These are phyloP conservation scores for Tinamus major DNA, from an alignment of 2,797 vertebrate genomes.

Conservation along the genomic window DNA sequence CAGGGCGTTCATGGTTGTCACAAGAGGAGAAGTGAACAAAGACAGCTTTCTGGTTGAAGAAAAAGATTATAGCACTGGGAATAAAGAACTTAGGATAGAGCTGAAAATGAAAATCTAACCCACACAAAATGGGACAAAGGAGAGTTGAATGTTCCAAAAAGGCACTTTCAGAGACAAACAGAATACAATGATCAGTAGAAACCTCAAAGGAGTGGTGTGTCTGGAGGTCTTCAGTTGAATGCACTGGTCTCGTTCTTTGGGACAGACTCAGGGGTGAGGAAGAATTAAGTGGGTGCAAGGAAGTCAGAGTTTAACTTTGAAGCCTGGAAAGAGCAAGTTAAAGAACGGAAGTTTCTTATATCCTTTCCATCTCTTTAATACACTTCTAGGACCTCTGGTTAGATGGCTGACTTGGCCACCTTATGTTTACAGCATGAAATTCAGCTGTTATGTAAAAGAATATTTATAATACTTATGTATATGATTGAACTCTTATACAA, in stretches of 20 bases:
- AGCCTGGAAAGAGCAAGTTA: not conserved
- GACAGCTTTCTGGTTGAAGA: not conserved
- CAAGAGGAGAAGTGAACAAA: slow-evolving; percentile 44
- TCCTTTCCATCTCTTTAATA: not conserved
- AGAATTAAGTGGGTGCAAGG: not conserved
- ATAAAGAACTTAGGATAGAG: slow-evolving; percentile 15
- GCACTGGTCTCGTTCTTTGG: not conserved
- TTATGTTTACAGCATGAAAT: not conserved
- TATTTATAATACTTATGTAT: not conserved
- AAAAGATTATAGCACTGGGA: slow-evolving; percentile 4
- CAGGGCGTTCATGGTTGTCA: not conserved
- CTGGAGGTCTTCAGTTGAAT: not conserved
- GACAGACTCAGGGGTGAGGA: not conserved
- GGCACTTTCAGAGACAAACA: not conserved
- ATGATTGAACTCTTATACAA: not conserved
- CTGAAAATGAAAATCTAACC: slow-evolving; percentile 47
- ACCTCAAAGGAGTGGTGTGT: not conserved
- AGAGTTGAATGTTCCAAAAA: not conserved
- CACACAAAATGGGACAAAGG: slow-evolving; percentile 18
- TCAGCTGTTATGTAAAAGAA: not conserved
- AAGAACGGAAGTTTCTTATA: not conserved
- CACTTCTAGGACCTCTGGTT: not conserved
- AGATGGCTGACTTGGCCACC: not conserved
- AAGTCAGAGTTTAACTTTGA: not conserved
- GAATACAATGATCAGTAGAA: not conserved